Percentiles rank a stretch among this genome's conserved stretches.
Evolutionary conservation across 2,113 vertebrate genomes (phyloP).

Genomic region (Athene cunicularia): DNA sequence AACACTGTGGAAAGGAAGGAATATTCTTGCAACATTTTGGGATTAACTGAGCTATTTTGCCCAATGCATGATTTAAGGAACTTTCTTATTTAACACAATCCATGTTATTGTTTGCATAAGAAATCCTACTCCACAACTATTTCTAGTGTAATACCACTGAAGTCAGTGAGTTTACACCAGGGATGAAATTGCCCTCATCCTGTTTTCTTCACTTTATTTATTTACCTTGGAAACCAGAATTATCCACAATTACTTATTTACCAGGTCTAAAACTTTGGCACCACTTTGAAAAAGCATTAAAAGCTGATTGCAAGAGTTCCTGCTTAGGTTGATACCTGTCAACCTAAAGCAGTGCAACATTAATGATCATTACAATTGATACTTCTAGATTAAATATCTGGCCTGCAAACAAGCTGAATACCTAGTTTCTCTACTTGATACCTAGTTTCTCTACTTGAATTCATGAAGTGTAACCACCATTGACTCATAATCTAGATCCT

Average conservation of each 20-base stretch:
- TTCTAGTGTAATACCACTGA: background rate
- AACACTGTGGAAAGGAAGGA: background rate
- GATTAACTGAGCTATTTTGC: constrained; percentile 42
- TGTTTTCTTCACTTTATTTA: constrained; percentile 8
- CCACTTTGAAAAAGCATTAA: background rate
- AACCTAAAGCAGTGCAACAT: background rate
- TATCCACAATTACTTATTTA: background rate
- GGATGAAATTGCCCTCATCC: background rate
- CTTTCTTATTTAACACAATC: constrained; percentile 11
- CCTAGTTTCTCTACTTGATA: background rate
- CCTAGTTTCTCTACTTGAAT: background rate
- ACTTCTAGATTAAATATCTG: background rate
- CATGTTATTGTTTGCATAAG: background rate
- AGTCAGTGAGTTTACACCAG: background rate
- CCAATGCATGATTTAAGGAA: constrained; percentile 18
- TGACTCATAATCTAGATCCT: background rate
- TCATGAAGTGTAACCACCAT: background rate
- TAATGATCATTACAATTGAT: background rate
- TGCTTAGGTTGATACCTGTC: background rate
- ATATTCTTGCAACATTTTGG: constrained; percentile 41
- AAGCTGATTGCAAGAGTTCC: background rate
- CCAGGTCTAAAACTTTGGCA: background rate
- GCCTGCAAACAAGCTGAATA: background rate
- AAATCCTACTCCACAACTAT: background rate
- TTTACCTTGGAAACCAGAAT: constrained; percentile 21